Evolutionary conservation across 2,113 vertebrate genomes (phyloP), one percentile per base, ranked within the genome.

Genomic region (Ornithorhynchus anatinus): DNA sequence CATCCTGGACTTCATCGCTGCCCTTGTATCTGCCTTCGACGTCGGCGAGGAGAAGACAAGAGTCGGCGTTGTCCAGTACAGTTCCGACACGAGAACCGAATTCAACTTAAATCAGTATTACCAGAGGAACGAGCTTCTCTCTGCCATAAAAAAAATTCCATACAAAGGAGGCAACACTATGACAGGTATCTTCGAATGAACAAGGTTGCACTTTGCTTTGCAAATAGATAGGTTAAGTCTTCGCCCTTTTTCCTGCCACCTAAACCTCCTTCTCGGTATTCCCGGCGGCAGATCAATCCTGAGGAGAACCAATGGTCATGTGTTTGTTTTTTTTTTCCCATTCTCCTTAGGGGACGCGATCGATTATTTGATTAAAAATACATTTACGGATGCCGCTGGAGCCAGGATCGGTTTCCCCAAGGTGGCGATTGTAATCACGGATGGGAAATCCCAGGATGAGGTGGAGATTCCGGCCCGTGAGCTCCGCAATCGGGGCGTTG

Each of bases 51-150:
- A 96, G 29, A 94, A 94, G 73, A 96, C 96, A 0, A 94, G 96
- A 43, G 96, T 99, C 83, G 96, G 92, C 19, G 93, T 99, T 82
- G 94, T 99, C 43, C 98, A 98, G 83, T 98, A 96, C 89, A 93
- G 96, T 72, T 86, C 89, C 16, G 94, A 95, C 35, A 89, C 95
- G 68, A 93, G 93, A 66, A 94, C 94, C 4, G 96, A 98, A 78
- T 98, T 99, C 87, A 91, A 90, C 72, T 91, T 99, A 78, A 96
- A 95, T 64, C 90, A 89, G 7, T 92, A 96, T 87, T 86, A 90
- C 61, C 94, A 74, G 75, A 92, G 92, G 36, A 87, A 83, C 6
- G 94, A 95, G 2, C 91, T 99, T 32, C 89, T 98, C 44, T 81
- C 90, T 17, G 97, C 96, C 75, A 94, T 99, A 76, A 92, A 93